These are phyloP conservation scores for Peromyscus eremicus DNA, from an alignment of 2,797 vertebrate species.

Conservation along the genomic window DNA sequence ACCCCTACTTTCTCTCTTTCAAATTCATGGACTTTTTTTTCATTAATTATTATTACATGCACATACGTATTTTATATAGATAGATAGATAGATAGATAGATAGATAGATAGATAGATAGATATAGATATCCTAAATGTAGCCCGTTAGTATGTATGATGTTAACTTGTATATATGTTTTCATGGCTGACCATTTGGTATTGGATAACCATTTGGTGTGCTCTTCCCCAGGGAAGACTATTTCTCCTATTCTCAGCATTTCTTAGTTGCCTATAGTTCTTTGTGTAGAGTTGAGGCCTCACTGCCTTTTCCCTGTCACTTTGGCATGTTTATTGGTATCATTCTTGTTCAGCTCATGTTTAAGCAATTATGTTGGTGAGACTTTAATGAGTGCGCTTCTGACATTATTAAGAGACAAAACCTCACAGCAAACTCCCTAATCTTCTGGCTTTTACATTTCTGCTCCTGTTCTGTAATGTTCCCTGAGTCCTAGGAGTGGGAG, in stretches of 20 bases:
- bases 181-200: neutral
- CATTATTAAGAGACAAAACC: neutral
- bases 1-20: neutral
- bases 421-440: neutral
- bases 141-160: neutral
- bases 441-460: neutral
- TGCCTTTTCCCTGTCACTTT: neutral
- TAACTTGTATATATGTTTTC: neutral
- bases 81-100: too few relatives aligned
- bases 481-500: neutral
- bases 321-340: neutral
- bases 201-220: neutral
- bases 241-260: neutral
- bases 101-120: neutral
- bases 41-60: neutral
- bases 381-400: neutral
- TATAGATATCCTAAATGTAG: neutral
- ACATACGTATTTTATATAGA: too few relatives aligned
- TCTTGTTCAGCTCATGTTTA: neutral
- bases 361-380: neutral
- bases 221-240: neutral
- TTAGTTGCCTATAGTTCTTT: neutral
- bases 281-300: neutral
- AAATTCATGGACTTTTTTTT: neutral
- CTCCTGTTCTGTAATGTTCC: neutral